These are phyloP conservation scores for Drosophila borborema DNA, from an alignment of 2,888 invertebrate species.

Conservation along the genomic window DNA sequence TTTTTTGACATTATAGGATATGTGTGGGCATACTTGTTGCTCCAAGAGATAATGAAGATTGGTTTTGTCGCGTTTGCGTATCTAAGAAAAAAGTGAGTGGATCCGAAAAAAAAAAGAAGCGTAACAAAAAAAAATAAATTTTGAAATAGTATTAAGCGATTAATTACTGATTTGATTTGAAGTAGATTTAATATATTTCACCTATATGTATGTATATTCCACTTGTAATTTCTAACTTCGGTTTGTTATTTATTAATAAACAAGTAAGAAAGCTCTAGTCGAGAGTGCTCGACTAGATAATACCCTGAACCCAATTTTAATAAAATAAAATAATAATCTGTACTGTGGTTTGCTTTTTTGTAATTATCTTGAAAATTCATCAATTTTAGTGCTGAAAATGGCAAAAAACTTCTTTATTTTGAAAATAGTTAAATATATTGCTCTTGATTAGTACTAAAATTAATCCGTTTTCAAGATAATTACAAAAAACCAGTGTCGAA, in stretches of 20 bases:
- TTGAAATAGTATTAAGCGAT: background rate
- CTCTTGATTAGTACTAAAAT: no score
- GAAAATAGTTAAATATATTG: no score
- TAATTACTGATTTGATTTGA: background rate
- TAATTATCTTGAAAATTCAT: no score
- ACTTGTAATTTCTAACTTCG: background rate
- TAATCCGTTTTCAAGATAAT: no score
- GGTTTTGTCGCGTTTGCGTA: constrained; percentile 96
- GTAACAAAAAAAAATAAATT: constrained; percentile 82
- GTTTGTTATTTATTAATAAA: background rate
- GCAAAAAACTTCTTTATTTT: no score
- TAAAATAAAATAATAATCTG: no score
- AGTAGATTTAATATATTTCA: background rate
- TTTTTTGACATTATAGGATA: constrained; percentile 86
- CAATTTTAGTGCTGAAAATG: no score
- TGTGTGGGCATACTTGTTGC: constrained; percentile 95
- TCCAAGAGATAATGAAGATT: constrained; percentile 94
- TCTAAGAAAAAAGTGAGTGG: constrained; percentile 89
- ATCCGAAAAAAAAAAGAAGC: constrained; percentile 83
- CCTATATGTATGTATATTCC: background rate
- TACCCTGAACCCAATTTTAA: no score
- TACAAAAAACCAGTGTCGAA: no score
- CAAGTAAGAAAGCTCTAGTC: no score
- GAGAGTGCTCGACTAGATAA: no score
- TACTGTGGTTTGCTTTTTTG: no score